Evolutionary conservation across 2,797 vertebrate species (phyloP), one percentile per base, ranked within the genome.

Genomic region (Brotula barbata): DNA sequence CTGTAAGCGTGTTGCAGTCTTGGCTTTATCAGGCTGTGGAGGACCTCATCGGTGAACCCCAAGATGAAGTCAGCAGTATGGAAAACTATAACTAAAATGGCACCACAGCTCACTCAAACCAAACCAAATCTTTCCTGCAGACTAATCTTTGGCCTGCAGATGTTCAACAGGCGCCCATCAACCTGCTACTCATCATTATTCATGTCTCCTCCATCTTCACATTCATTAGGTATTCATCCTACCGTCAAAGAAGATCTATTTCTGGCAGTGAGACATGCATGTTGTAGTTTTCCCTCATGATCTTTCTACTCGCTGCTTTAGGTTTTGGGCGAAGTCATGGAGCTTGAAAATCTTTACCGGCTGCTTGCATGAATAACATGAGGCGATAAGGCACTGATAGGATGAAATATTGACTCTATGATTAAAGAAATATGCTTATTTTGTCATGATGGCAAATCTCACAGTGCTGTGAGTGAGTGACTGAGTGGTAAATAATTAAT

Each of bases 181-280:
- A 86, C 78, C 77, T 83, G 73, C 58, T 78, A 37, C 68, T 68
- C 72, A 77, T 83, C 65, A 70, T 81, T 82, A 85, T 78, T 85
- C 67, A 82, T 64, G 40, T 46, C 74, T 76, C 73, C 56, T 83
- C 65, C 60, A 80, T 81, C 82, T 80, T 88, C 75, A 82, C 80
- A 80, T 87, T 86, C 80, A 87, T 88, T 84, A 85, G 78, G 75
- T 79, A 86, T 86, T 85, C 80, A 89, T 75, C 64, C 47, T 81
- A 66, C 71, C 54, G 55, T 86, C 79, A 81, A 87, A 85, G 71
- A 71, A 80, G 80, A 81, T 86, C 81, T 86, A 84, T 86, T 86
- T 82, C 64, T 75, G 79, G 80, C 72, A 64, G 59, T 64, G 62
- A 73, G 44, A 73, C 75, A 81, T 69, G 77, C 54, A 58, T 82